Base-by-base conservation (phyloP, 2,797 vertebrate genomes). In the Ptychadena robeensis region DNA sequence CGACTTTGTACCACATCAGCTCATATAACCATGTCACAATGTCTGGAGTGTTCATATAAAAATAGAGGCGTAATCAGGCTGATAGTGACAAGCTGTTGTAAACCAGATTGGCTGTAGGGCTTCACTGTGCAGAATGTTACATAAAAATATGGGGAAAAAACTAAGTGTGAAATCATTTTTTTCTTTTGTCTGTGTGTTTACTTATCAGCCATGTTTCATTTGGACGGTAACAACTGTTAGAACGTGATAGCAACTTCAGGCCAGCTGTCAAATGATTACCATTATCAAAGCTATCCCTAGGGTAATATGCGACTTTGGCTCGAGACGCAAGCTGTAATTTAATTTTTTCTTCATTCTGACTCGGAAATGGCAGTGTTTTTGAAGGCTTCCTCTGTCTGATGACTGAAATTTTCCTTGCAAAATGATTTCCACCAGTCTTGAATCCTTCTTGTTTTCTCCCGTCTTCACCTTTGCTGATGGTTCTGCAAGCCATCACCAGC, bases 381-480 rank as follows among this genome's bases (percentile, higher is more conserved):
- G 89, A 90, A 93, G 92, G 91, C 91, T 92, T 93, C 92, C 93
- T 94, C 91, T 89, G 89, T 88, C 91, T 91, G 90, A 93, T 90
- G 92, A 92, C 91, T 92, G 92, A 94, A 93, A 92, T 91, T 95
- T 94, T 93, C 91, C 91, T 90, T 91, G 91, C 90, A 92, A 94
- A 95, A 93, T 93, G 88, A 92, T 94, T 93, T 93, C 93, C 91
- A 92, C 94, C 93, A 93, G 93, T 92, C 92, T 93, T 90, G 91
- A 90, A 91, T 93, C 91, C 89, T 91, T 92, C 92, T 93, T 94
- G 92, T 94, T 92, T 81, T 92, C 93, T 94, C 93, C 94, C 92
- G 90, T 96, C 96, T 96, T 97, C 96, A 97, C 97, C 96, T 98
- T 96, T 96, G 83, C 92, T 94, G 95, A 96, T 94, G 95, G 95